These are phyloP conservation scores for Belgica antarctica DNA, from an alignment of 2,888 invertebrate genomes.

Conservation along the genomic window DNA sequence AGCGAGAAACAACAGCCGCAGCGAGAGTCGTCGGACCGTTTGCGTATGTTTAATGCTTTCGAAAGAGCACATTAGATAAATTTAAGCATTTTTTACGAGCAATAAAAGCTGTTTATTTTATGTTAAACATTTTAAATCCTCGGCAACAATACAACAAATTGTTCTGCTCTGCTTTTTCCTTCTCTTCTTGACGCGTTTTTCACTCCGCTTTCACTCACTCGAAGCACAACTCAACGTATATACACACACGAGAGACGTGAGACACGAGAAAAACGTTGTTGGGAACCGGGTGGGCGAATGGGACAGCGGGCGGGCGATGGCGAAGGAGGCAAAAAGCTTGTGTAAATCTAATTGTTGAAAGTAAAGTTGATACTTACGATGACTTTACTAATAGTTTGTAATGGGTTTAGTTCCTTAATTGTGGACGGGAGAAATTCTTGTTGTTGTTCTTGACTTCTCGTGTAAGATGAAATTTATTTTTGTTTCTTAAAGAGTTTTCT, in stretches of 20 bases:
- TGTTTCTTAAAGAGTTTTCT: background rate
- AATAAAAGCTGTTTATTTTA: slow-evolving; percentile 25
- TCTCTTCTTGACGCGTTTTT: background rate
- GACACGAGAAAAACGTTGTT: background rate
- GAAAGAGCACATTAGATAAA: slow-evolving; percentile 31
- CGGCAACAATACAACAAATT: slow-evolving; percentile 27
- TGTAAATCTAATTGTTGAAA: slow-evolving; percentile 28
- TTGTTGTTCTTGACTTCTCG: slow-evolving; percentile 16
- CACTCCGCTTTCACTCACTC: slow-evolving; percentile 11
- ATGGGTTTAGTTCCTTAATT: slow-evolving; percentile 54
- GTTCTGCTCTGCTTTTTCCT: slow-evolving; percentile 16
- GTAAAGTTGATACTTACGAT: slow-evolving; percentile 38
- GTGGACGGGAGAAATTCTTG: slow-evolving; percentile 50
- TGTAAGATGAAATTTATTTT: slow-evolving; percentile 28
- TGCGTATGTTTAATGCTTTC: slow-evolving; percentile 18
- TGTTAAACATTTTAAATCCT: slow-evolving; percentile 35
- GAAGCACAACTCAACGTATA: slow-evolving; percentile 14
- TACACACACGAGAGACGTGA: slow-evolving; percentile 29
- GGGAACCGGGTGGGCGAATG: background rate
- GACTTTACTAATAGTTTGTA: slow-evolving; percentile 44
- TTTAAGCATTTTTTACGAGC: slow-evolving; percentile 30
- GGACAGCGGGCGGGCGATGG: background rate
- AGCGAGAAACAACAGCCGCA: too few relatives aligned
- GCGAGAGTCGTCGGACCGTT: slow-evolving; percentile 4
- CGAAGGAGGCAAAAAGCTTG: slow-evolving; percentile 12